These are phyloP conservation scores for Melanotaenia maccullochi DNA, from an alignment of 2,797 vertebrate genomes.

Conservation along the genomic window DNA sequence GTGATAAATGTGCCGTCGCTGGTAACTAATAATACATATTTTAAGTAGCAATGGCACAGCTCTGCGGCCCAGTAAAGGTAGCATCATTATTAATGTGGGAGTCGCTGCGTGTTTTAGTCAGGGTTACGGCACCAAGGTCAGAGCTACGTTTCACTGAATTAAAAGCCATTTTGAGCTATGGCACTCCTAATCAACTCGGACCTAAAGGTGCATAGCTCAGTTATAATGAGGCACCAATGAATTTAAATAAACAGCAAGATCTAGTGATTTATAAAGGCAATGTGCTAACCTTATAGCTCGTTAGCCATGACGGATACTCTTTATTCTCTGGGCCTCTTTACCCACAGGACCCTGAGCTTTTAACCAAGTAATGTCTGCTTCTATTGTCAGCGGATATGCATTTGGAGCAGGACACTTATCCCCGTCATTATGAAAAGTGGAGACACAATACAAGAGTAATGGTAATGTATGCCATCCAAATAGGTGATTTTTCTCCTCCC, in stretches of 20 bases:
- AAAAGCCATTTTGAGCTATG: conserved; percentile 99
- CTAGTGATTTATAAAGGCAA: conserved; percentile 97
- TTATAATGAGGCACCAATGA: conserved; percentile 99
- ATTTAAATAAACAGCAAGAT: conserved; percentile 99
- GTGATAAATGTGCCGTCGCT: conserved; percentile 96
- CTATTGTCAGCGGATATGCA: conserved; percentile 85
- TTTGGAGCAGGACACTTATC: conserved; percentile 87
- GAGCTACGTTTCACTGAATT: conserved; percentile 97
- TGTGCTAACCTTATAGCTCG: conserved; percentile 98
- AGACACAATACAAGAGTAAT: conserved; percentile 87
- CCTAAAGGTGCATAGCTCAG: conserved; percentile 99
- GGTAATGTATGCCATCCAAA: conserved; percentile 86
- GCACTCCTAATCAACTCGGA: conserved; percentile 99
- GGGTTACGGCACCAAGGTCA: conserved; percentile 99
- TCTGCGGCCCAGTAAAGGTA: conserved; percentile 90
- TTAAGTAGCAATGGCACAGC: conserved; percentile 87
- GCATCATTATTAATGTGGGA: conserved; percentile 99
- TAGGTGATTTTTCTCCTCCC: conserved; percentile 83
- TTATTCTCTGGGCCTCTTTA: conserved; percentile 92
- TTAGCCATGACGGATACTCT: conserved; percentile 98
- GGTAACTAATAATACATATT: conserved; percentile 99
- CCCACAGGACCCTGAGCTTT: conserved; percentile 89
- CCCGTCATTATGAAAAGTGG: conserved; percentile 89
- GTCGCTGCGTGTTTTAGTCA: conserved; percentile 95
- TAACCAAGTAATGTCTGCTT: conserved; percentile 89